Evolutionary conservation across 2,888 invertebrate genomes (phyloP), one percentile per base, ranked within the genome.

Genomic region (Stomorhina lunata): DNA sequence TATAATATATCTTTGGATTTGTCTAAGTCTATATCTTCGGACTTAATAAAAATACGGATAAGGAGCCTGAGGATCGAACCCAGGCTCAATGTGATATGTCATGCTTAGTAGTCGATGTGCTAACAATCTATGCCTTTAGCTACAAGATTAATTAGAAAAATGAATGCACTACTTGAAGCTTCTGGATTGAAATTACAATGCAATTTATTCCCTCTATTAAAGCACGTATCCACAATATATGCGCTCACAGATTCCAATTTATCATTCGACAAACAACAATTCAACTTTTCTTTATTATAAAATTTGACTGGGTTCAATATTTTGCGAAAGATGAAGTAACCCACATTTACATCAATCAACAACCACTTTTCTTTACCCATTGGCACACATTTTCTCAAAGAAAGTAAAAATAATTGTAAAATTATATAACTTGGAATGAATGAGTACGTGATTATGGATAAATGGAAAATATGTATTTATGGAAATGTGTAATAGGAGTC

Each of bases 351-450:
- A 29, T 17, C 25, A 40, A 40, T 37, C 12, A 29, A 20, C 25
- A 40, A 40, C 48, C 40, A 79, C 15, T 65, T 72, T 72, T 79
- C 32, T 12, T 9, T 12, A 22, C 17, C 2, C 17, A 34, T 53
- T 61, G 29, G 48, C 34, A 29, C 15, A 69, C 25, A 9, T 55
- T 57, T 66, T 25, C 20, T 12, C 20, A 65, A 65, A 57, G 71
- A 79, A 79, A 72, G 57, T 72, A 2, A 66, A 71, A 40, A 77
- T 59, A 48, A 63, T 63, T 59, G 65, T 29, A 59, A 63, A 20
- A 5, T 77, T 69, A 69, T 34, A 53, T 63, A 77, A 75, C 4
- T 4, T 27, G 17, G 34, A 43, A 34, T 17, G 9, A 40, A 10
- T 40, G 27, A 27, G n/a, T n/a, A n/a, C n/a, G n/a, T n/a, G n/a